Conservation (phyloP, 2,113 vertebrate genomes). For the Bubo bubo region DNA sequence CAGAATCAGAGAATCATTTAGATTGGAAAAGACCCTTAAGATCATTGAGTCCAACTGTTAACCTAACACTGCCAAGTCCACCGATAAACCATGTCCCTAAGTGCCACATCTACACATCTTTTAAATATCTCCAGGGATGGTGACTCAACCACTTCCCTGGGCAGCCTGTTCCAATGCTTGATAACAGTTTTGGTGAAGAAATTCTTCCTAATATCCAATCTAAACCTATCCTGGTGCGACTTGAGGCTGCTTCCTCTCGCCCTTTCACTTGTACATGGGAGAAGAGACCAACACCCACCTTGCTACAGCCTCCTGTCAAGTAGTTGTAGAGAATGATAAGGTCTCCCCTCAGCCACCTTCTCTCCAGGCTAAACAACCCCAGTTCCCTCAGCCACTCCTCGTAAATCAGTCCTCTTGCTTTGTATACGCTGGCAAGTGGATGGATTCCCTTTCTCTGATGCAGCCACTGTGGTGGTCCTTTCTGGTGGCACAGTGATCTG, state of each 20-base stretch:
- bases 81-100: neutral
- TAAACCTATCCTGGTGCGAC: neutral
- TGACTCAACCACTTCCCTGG: neutral
- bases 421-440: neutral
- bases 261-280: neutral
- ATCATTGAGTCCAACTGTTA: neutral
- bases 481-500: neutral
- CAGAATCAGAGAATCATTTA: neutral
- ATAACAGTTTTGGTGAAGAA: neutral
- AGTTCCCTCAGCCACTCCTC: neutral
- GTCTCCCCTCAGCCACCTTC: neutral
- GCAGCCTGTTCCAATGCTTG: neutral
- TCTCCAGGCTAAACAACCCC: neutral
- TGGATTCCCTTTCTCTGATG: neutral
- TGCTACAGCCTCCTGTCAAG: neutral
- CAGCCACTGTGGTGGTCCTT: neutral
- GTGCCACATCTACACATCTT: neutral
- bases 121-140: neutral
- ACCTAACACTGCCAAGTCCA: neutral
- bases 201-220: neutral
- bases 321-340: neutral
- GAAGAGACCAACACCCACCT: neutral
- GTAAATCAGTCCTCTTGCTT: neutral
- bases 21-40: neutral
- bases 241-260: neutral